Conservation (phyloP, 2,113 vertebrate genomes). For the Caranx melampygus region DNA sequence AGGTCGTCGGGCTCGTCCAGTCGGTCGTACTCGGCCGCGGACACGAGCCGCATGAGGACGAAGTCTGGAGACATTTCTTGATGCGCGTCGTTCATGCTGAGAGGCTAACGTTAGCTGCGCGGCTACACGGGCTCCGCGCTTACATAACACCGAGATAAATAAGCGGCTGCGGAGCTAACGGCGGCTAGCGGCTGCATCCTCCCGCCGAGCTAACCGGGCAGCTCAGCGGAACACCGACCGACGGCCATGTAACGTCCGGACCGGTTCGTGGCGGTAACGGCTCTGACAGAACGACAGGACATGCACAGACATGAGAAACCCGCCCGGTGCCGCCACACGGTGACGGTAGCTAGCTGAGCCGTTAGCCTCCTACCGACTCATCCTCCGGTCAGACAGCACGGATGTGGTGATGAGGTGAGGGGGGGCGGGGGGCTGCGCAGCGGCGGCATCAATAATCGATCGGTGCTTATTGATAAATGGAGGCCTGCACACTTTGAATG, state of each 20-base stretch:
- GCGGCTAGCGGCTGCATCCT: slow-evolving; percentile 30
- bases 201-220: slow-evolving; percentile 37
- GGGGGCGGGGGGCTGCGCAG: slow-evolving; percentile 54
- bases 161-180: slow-evolving; percentile 55
- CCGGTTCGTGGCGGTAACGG: slow-evolving; percentile 36
- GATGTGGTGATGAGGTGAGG: slow-evolving; percentile 31
- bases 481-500: slow-evolving; percentile 2
- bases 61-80: slow-evolving; percentile 83
- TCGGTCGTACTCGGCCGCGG: slow-evolving; percentile 80
- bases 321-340: slow-evolving; percentile 37
- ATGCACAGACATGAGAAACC: slow-evolving; percentile 37
- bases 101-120: slow-evolving; percentile 62
- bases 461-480: slow-evolving; percentile 35
- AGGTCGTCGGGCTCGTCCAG: slow-evolving; percentile 74
- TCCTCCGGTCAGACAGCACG: slow-evolving; percentile 65
- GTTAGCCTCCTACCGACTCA: slow-evolving; percentile 66
- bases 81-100: slow-evolving; percentile 79
- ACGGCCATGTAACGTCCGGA: slow-evolving; percentile 50
- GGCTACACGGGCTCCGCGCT: slow-evolving; percentile 58
- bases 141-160: slow-evolving; percentile 73
- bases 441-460: slow-evolving; percentile 59
- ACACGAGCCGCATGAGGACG: slow-evolving; percentile 82
- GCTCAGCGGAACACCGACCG: slow-evolving; percentile 15
- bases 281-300: slow-evolving; percentile 34
- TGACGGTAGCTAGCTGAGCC: slow-evolving; percentile 37